A percentile compares a stretch with the other conserved stretches of the same genome.
Evolutionary conservation across 2,888 invertebrate species (phyloP).

Genomic region (Psylliodes chrysocephalus): DNA sequence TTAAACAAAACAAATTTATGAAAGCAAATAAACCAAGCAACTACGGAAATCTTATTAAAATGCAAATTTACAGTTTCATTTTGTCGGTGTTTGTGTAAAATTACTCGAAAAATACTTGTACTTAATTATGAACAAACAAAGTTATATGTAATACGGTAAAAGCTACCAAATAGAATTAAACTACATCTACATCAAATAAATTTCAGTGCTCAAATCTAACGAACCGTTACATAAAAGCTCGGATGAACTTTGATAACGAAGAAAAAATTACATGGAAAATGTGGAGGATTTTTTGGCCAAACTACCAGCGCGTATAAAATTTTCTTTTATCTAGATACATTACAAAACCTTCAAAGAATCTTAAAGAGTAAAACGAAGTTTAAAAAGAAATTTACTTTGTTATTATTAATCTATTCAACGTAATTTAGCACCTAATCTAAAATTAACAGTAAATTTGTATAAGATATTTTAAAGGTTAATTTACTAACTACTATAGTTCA

Average conservation of each 20-base stretch:
- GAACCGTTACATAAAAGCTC: slow-evolving; percentile 44
- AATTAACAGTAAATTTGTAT: no score
- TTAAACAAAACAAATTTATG: slow-evolving; percentile 42
- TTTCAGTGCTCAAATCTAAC: slow-evolving; percentile 51
- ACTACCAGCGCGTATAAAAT: background rate
- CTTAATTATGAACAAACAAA: slow-evolving; percentile 48
- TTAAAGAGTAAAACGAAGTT: no score
- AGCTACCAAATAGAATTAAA: slow-evolving; percentile 51
- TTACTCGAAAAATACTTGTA: slow-evolving; percentile 51
- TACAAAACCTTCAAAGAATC: no score
- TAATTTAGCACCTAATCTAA: no score
- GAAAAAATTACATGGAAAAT: slow-evolving; percentile 24
- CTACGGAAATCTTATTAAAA: slow-evolving; percentile 48
- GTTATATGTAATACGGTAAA: slow-evolving; percentile 41
- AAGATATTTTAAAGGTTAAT: no score
- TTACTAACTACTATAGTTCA: no score
- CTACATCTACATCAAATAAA: slow-evolving; percentile 53
- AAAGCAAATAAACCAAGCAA: slow-evolving; percentile 39
- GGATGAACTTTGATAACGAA: slow-evolving; percentile 33
- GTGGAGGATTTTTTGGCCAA: background rate
- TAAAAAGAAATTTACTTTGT: no score
- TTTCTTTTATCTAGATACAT: background rate
- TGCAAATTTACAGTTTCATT: slow-evolving; percentile 51
- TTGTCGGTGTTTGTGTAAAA: slow-evolving; percentile 47
- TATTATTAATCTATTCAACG: no score